Base-by-base conservation (phyloP, 2,113 vertebrate genomes). In the Manacus vitellinus region DNA sequence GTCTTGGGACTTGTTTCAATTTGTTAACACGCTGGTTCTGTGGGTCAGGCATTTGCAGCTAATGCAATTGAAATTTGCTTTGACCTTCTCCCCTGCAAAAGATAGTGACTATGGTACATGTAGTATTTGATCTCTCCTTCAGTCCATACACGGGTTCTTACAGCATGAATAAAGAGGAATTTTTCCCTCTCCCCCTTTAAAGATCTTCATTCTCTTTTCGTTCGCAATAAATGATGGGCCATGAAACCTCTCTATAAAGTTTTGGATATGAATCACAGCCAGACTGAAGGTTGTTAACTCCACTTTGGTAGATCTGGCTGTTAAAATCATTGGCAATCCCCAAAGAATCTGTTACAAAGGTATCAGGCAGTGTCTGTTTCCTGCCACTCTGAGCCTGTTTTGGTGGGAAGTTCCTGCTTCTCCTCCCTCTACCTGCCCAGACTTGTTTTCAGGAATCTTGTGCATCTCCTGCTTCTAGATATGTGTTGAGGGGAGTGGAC, bases 21-120 rank as follows among this genome's bases (percentile, higher is more conserved):
- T 73, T 84, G 37, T 41, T 82, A 58, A 54, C 28, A 41, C 2
- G 0, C 12, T 39, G 56, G 6, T 65, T 87, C 70, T 61, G 11
- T 37, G 35, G 41, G 49, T 37, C 66, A 72, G 28, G n/a, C n/a
- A 65, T 31, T 54, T 88, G 58, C 44, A 88, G n/a, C 21, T 46
- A 56, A 91, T 41, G 24, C 25, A 76, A 51, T 6, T 49, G 52
- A 83, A 96, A 89, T 65, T 27, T 21, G 35, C 54, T 85, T 89
- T 75, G 66, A 35, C 15, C 23, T 63, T 10, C 71, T 68, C 9
- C 24, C 17, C 81, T 82, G 31, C n/a, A 59, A 46, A 91, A 82
- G 31, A 22, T 3, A 25, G 39, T 47, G 68, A 19, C 33, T 59
- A 5, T 21, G 9, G 21, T 67, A 39, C 0, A 1, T 19, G 24